phyloP scores from a whole-genome alignment of 2,113 vertebrate genomes.

The Perca flavescens region DNA sequence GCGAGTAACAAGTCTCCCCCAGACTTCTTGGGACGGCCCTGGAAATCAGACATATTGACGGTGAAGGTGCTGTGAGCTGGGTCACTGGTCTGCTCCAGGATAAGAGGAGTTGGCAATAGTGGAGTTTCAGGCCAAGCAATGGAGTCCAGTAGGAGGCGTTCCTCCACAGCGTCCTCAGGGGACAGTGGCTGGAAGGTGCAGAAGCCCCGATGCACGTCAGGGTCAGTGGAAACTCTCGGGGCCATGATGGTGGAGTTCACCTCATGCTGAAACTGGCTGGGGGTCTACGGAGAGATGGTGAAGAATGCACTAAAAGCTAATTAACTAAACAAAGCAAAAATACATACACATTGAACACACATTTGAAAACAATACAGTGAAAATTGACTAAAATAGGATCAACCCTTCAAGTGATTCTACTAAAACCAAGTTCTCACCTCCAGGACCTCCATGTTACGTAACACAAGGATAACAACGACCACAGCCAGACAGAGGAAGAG shows the following conservation, averaged over 20 bases:
- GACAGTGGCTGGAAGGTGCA: slow-evolving; percentile 80
- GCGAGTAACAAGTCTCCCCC: slow-evolving; percentile 92
- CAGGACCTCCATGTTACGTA: neutral
- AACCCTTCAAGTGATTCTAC: neutral
- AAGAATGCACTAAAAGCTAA: neutral
- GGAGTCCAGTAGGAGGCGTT: slow-evolving; percentile 83
- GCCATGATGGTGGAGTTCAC: rapidly evolving
- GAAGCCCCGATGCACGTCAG: neutral
- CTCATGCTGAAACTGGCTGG: neutral
- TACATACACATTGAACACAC: no score
- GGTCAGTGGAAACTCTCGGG: neutral
- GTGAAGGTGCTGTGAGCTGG: slow-evolving; percentile 88
- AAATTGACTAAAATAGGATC: neutral
- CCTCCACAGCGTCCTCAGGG: slow-evolving; percentile 83
- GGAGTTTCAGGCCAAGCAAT: slow-evolving; percentile 85
- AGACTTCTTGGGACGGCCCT: slow-evolving; percentile 86
- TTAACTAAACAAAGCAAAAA: neutral
- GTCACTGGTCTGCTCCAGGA: slow-evolving; percentile 86
- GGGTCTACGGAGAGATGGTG: neutral
- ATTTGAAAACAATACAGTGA: neutral
- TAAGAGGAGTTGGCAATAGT: slow-evolving; percentile 31
- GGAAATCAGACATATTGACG: slow-evolving; percentile 88
- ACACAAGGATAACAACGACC: neutral
- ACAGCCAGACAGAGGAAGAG: slow-evolving; percentile 17
- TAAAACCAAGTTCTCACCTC: slow-evolving; percentile 31